Percentiles rank a stretch among this genome's conserved stretches.
phyloP scores from a whole-genome alignment of 1,140 invertebrate genomes.

The Penaeus vannamei region DNA sequence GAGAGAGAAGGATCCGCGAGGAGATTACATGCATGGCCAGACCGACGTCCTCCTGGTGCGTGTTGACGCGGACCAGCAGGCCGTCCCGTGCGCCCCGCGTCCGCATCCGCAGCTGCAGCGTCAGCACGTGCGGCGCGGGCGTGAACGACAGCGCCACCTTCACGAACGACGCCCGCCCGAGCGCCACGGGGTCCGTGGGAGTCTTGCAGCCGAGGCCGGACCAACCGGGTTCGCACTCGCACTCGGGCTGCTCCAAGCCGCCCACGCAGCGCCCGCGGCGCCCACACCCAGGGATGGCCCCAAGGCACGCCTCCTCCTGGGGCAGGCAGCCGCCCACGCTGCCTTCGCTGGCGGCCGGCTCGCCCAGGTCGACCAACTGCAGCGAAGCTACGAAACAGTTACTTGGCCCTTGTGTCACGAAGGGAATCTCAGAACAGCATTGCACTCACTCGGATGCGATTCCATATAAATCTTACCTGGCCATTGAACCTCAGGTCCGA shows the following conservation, averaged over 20 bases:
- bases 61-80: conserved; percentile 30
- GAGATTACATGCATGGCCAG: conserved; percentile 25
- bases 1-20: too few relatives aligned
- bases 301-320: conserved; percentile 27
- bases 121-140: conserved; percentile 74
- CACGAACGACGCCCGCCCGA: conserved; percentile 92
- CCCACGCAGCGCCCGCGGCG: conserved; percentile 34
- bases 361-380: conserved; percentile 50
- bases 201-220: conserved; percentile 87
- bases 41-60: conserved; percentile 2
- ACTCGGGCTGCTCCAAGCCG: conserved; percentile 47
- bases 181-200: conserved; percentile 87
- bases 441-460: background rate
- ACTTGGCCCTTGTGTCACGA: background rate
- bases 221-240: conserved; percentile 73
- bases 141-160: conserved; percentile 95
- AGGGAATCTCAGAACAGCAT: background rate
- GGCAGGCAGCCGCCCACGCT: conserved; percentile 27
- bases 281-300: conserved; percentile 4
- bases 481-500: conserved; percentile 40
- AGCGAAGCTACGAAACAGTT: conserved; percentile 19
- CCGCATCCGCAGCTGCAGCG: conserved; percentile 45
- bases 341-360: conserved; percentile 23
- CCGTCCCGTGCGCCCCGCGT: background rate
- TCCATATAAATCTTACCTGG: conserved; percentile 42